These are phyloP conservation scores for Hypanus sabinus DNA, from an alignment of 2,113 vertebrate genomes.

Conservation along the genomic window DNA sequence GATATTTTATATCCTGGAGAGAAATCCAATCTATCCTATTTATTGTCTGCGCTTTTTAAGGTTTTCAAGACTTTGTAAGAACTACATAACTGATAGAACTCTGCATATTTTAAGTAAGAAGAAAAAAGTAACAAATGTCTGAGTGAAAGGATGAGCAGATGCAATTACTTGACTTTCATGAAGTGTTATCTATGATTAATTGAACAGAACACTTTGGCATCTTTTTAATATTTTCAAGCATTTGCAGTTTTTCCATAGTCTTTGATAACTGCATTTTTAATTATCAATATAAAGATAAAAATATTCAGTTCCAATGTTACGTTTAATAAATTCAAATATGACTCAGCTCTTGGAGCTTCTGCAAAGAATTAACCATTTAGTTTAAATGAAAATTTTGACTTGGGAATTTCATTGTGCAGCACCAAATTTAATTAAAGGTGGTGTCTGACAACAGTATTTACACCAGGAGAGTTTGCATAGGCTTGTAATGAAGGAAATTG, in stretches of 20 bases:
- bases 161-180: neutral
- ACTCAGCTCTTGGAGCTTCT: neutral
- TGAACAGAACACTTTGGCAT: neutral
- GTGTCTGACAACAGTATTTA: neutral
- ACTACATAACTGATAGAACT: neutral
- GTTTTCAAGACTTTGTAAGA: neutral
- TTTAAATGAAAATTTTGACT: neutral
- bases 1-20: constrained; percentile 16
- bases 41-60: neutral
- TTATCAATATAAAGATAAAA: neutral
- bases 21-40: neutral
- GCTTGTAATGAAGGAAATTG: neutral
- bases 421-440: neutral
- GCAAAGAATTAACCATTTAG: neutral
- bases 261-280: neutral
- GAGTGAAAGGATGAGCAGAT: neutral
- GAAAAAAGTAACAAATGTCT: neutral
- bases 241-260: neutral
- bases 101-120: neutral
- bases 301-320: neutral
- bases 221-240: neutral
- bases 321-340: neutral
- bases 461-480: neutral
- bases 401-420: neutral
- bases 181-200: neutral